phyloP scores from a whole-genome alignment of 2,113 vertebrate species.

The Elephantulus edwardii region DNA sequence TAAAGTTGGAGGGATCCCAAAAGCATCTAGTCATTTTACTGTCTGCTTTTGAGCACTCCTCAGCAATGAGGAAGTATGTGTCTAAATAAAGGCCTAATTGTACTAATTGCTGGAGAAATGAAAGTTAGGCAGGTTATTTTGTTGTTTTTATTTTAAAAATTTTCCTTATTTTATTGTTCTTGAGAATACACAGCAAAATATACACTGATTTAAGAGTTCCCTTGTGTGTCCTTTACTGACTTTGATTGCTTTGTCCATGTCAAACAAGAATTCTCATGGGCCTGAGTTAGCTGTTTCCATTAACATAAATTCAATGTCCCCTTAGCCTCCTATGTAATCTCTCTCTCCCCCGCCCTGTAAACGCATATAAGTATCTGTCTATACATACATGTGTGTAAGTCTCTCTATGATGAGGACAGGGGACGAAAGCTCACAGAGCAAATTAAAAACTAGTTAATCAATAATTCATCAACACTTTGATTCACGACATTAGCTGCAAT shows the following conservation, averaged over 20 bases:
- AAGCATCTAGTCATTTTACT: constrained; percentile 45
- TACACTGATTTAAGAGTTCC: not conserved
- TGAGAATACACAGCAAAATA: too few species aligned
- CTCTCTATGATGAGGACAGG: too few species aligned
- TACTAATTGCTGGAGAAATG: constrained; percentile 42
- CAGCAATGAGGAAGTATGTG: constrained; percentile 40
- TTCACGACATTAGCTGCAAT: too few species aligned
- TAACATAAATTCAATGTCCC: not conserved
- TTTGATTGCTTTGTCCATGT: not conserved
- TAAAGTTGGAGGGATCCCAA: constrained; percentile 49
- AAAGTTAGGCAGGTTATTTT: constrained; percentile 12
- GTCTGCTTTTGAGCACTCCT: constrained; percentile 50
- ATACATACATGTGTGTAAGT: too few species aligned
- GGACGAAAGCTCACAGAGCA: too few species aligned
- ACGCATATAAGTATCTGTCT: too few species aligned
- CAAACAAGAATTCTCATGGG: not conserved
- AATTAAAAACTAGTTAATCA: too few species aligned
- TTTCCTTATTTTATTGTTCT: not conserved
- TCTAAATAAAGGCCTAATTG: constrained; percentile 33
- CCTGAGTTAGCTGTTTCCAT: not conserved
- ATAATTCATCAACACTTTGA: too few species aligned
- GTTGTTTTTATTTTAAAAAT: too few species aligned
- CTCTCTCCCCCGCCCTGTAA: too few species aligned
- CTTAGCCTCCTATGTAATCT: not conserved
- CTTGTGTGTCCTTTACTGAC: not conserved